These are phyloP conservation scores for Nettapus auritus DNA, from an alignment of 2,113 vertebrate species.

Conservation along the genomic window DNA sequence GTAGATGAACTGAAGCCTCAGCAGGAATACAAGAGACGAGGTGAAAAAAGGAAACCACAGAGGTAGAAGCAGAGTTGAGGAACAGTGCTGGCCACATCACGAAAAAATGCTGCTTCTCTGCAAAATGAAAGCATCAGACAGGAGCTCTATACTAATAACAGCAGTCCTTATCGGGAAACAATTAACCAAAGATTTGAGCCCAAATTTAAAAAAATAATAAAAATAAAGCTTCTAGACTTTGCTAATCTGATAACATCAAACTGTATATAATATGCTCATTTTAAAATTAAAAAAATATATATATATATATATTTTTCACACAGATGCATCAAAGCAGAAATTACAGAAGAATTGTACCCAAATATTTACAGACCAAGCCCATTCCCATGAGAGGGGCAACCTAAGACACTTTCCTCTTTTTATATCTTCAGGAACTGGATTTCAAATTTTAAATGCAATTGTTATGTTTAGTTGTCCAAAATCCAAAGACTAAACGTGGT, in stretches of 20 bases:
- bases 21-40: background rate
- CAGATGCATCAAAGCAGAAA: background rate
- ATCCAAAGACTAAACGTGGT: background rate
- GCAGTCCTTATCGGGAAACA: background rate
- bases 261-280: background rate
- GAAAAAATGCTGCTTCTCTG: background rate
- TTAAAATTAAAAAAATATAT: background rate
- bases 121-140: background rate
- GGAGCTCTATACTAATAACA: background rate
- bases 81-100: background rate
- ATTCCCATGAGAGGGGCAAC: background rate
- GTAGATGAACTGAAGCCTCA: background rate
- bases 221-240: background rate
- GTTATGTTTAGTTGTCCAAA: background rate
- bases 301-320: background rate
- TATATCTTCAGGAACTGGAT: background rate
- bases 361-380: slow-evolving; percentile 21
- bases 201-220: background rate
- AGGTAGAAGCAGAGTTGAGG: background rate
- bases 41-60: background rate
- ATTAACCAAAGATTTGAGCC: background rate
- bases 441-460: background rate
- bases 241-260: background rate
- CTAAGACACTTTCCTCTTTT: background rate
- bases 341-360: background rate